phyloP scores from a whole-genome alignment of 2,113 vertebrate species.

The Noturus placidus region DNA sequence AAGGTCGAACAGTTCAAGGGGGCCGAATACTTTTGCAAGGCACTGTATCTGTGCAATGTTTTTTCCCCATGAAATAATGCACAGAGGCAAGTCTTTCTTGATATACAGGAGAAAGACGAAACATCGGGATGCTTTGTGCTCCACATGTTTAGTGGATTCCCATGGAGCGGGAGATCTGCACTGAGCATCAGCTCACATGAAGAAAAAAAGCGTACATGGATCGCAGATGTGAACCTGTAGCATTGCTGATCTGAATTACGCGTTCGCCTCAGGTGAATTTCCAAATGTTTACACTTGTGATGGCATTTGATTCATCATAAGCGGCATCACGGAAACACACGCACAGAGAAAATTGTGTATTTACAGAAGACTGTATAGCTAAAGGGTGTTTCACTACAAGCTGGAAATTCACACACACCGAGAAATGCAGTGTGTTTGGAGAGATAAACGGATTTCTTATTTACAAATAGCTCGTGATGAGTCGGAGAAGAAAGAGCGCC shows the following conservation, averaged over 20 bases:
- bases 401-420: slow-evolving; percentile 2
- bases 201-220: neutral
- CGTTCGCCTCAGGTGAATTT: neutral
- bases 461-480: slow-evolving; percentile 5
- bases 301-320: neutral
- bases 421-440: neutral
- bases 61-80: neutral
- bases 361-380: neutral
- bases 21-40: too few relatives aligned
- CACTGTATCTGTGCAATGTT: neutral
- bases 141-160: slow-evolving; percentile 8
- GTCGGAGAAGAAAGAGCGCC: neutral
- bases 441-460: neutral
- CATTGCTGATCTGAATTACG: slow-evolving; percentile 6
- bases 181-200: slow-evolving; percentile 23
- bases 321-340: neutral
- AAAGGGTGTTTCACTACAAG: neutral
- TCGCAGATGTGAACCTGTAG: slow-evolving; percentile 38
- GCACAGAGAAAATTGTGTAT: neutral
- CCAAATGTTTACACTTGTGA: slow-evolving; percentile 24
- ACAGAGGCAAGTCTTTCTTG: too few relatives aligned
- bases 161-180: neutral
- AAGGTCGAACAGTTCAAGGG: too few relatives aligned
- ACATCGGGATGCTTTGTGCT: neutral
- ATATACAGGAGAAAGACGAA: slow-evolving; percentile 19